A percentile compares a stretch with the other conserved stretches of the same genome.
phyloP scores from a whole-genome alignment of 2,797 vertebrate genomes.

The Okamejei kenojei region DNA sequence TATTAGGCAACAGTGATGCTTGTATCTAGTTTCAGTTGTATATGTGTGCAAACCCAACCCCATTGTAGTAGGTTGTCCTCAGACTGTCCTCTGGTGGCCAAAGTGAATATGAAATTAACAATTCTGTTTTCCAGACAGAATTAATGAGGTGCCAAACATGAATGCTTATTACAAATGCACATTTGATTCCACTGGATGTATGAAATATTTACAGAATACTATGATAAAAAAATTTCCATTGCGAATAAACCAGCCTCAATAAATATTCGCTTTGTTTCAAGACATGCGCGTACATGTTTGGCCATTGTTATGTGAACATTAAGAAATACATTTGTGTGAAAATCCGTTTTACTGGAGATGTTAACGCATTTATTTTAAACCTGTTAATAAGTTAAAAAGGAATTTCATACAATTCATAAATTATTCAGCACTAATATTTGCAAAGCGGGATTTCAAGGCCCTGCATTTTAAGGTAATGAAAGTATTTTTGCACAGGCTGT shows the following conservation, averaged over 20 bases:
- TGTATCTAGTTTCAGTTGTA: background rate
- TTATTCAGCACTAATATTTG: conserved; percentile 10
- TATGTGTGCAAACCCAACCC: too few species aligned
- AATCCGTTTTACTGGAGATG: background rate
- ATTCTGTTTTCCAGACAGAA: background rate
- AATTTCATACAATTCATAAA: conserved; percentile 5
- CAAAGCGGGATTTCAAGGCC: background rate
- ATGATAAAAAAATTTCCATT: background rate
- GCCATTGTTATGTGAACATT: background rate
- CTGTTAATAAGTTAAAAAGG: background rate
- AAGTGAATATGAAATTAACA: background rate
- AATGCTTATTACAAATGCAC: background rate
- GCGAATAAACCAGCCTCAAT: background rate
- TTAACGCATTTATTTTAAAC: conserved; percentile 13
- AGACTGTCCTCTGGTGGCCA: conserved; percentile 26
- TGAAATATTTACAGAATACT: background rate
- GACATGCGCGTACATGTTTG: background rate
- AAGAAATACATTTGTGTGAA: background rate
- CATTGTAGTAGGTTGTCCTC: background rate
- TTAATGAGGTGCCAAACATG: background rate
- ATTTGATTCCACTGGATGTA: background rate
- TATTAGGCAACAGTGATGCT: background rate
- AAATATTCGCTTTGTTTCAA: background rate
- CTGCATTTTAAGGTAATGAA: background rate
- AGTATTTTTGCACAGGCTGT: background rate